A percentile compares a stretch with the other conserved stretches of the same genome.
phyloP scores from a whole-genome alignment of 2,797 vertebrate genomes.

The Chelmon rostratus region DNA sequence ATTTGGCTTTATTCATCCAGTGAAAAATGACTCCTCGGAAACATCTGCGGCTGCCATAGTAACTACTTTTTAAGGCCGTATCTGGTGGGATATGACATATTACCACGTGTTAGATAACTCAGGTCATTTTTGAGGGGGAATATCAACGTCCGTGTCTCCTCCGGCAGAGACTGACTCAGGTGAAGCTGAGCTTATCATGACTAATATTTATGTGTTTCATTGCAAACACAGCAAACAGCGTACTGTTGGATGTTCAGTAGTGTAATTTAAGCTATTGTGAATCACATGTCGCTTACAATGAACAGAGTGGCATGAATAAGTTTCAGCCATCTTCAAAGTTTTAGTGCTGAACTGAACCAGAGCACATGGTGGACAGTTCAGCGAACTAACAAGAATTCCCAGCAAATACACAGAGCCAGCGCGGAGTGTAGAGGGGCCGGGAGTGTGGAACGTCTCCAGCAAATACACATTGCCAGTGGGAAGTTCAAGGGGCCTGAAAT shows the following conservation, averaged over 20 bases:
- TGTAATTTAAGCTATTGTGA: background rate
- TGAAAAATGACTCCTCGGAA: background rate
- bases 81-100: background rate
- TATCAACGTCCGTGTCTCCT: background rate
- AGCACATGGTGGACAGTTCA: background rate
- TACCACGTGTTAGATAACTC: background rate
- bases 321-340: background rate
- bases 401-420: background rate
- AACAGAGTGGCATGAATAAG: background rate
- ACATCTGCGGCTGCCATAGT: background rate
- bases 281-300: background rate
- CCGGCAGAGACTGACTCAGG: background rate
- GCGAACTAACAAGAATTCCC: background rate
- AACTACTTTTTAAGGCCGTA: background rate
- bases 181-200: background rate
- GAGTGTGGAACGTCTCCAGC: slow-evolving; percentile 40
- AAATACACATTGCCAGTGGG: slow-evolving; percentile 44
- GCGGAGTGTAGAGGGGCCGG: background rate
- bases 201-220: background rate
- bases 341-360: background rate
- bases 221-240: background rate
- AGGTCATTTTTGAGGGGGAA: background rate
- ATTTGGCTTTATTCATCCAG: background rate
- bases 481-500: slow-evolving; percentile 50
- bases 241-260: background rate